Evolutionary conservation across 2,797 vertebrate genomes (phyloP).

Genomic region (Acrossocheilus wenchowensis): DNA sequence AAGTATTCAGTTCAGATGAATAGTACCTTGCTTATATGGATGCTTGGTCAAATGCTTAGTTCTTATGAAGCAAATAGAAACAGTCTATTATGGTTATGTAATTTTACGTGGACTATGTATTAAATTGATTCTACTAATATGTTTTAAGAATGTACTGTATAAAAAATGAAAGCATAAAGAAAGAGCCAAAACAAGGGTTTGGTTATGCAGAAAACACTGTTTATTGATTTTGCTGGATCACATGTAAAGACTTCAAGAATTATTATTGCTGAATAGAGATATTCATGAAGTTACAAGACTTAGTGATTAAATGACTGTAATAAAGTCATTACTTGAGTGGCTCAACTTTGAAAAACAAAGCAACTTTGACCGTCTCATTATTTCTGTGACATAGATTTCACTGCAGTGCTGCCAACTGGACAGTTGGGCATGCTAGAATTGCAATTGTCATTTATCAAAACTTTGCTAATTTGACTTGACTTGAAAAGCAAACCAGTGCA

Average conservation of each 20-base stretch:
- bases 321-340: neutral
- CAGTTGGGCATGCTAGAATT: too few relatives aligned
- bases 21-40: neutral
- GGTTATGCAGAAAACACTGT: neutral
- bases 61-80: neutral
- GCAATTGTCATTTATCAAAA: too few relatives aligned
- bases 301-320: too few relatives aligned
- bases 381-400: too few relatives aligned
- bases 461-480: too few relatives aligned
- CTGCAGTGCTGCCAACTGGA: too few relatives aligned
- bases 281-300: too few relatives aligned
- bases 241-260: neutral
- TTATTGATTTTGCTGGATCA: neutral
- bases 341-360: too few relatives aligned
- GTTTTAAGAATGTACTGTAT: neutral
- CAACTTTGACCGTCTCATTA: too few relatives aligned
- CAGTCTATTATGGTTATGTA: neutral
- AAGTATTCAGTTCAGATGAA: neutral
- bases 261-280: too few relatives aligned
- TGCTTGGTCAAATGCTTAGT: neutral
- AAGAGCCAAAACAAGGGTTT: neutral
- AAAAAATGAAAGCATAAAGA: neutral
- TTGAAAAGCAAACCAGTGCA: too few relatives aligned
- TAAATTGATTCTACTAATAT: neutral
- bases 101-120: neutral